Evolutionary conservation across 2,797 vertebrate genomes (phyloP).

Genomic region (Pseudochromis fuscus): DNA sequence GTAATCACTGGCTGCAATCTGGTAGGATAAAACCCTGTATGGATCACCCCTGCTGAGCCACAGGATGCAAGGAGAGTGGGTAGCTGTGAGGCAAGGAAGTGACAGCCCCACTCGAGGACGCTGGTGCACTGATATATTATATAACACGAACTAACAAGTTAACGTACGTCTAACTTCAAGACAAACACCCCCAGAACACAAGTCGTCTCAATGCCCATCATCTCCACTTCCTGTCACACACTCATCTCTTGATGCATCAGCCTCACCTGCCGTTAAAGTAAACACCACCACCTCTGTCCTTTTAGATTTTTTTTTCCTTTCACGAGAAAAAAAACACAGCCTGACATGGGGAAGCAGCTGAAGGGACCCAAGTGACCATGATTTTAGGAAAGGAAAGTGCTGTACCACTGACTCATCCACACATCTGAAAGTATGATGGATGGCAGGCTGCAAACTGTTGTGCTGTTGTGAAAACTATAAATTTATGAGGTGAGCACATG

Average conservation of each 20-base stretch:
- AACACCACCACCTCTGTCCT: background rate
- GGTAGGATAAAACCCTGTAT: slow-evolving; percentile 74
- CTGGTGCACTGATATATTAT: slow-evolving; percentile 21
- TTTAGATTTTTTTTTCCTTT: slow-evolving; percentile 1
- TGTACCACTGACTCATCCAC: slow-evolving; percentile 1
- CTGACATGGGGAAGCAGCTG: background rate
- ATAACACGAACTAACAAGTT: slow-evolving; percentile 36
- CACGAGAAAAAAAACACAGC: slow-evolving; percentile 23
- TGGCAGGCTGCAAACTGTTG: background rate
- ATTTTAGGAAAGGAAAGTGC: slow-evolving; percentile 4
- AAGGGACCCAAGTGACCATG: slow-evolving; percentile 5
- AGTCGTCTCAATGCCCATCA: slow-evolving; percentile 8
- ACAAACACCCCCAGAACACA: slow-evolving; percentile 6
- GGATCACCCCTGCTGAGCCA: slow-evolving; percentile 73
- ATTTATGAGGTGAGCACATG: background rate
- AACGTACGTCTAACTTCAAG: slow-evolving; percentile 22
- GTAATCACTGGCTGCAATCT: slow-evolving; percentile 85
- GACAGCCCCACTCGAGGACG: slow-evolving; percentile 52
- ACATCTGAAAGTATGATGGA: background rate
- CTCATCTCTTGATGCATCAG: slow-evolving; percentile 9
- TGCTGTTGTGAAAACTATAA: background rate
- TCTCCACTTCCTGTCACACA: slow-evolving; percentile 14
- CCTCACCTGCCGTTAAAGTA: slow-evolving; percentile 8
- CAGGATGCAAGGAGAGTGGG: slow-evolving; percentile 58
- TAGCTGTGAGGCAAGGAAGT: slow-evolving; percentile 44